Percentiles rank a stretch among this genome's conserved stretches.
Evolutionary conservation across 2,888 invertebrate species (phyloP).

Genomic region (Andrena trimmerana): DNA sequence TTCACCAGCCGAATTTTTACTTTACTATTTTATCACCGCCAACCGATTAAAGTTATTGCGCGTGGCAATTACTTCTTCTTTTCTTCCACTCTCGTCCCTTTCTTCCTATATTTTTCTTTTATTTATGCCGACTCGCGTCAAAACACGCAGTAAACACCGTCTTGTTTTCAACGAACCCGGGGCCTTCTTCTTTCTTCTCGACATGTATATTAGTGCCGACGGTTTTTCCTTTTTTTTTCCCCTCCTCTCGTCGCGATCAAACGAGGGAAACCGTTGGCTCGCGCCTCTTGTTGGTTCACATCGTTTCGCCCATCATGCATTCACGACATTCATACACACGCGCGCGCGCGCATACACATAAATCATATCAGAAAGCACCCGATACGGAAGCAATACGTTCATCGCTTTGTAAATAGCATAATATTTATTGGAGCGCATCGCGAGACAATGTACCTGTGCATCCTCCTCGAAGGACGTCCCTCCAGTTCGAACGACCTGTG

Average conservation of each 20-base stretch:
- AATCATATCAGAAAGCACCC: not conserved
- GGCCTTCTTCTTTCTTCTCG: not conserved
- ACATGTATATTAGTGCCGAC: not conserved
- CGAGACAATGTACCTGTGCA: slow-evolving; percentile 63
- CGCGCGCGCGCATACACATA: not conserved
- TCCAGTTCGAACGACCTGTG: slow-evolving; percentile 24
- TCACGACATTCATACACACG: slow-evolving; percentile 6
- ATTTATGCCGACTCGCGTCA: slow-evolving; percentile 11
- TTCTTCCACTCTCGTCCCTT: not conserved
- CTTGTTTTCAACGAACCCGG: too few relatives aligned
- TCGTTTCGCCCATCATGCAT: not conserved
- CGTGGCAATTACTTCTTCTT: too few relatives aligned
- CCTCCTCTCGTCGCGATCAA: not conserved
- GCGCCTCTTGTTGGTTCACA: not conserved
- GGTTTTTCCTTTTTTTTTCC: not conserved
- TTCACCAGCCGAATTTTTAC: slow-evolving; percentile 9
- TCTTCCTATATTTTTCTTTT: not conserved
- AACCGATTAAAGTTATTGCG: not conserved
- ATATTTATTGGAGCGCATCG: slow-evolving; percentile 75
- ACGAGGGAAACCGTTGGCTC: not conserved
- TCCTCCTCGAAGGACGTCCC: slow-evolving; percentile 45
- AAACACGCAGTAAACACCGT: not conserved
- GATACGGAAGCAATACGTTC: slow-evolving; percentile 59
- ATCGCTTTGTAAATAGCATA: slow-evolving; percentile 73
- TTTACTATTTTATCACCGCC: slow-evolving; percentile 11